Evolutionary conservation across 53 echinoderm and acorn worm species (phyloP), one percentile per base, ranked within the genome.

Genomic region (Henricia sp.): DNA sequence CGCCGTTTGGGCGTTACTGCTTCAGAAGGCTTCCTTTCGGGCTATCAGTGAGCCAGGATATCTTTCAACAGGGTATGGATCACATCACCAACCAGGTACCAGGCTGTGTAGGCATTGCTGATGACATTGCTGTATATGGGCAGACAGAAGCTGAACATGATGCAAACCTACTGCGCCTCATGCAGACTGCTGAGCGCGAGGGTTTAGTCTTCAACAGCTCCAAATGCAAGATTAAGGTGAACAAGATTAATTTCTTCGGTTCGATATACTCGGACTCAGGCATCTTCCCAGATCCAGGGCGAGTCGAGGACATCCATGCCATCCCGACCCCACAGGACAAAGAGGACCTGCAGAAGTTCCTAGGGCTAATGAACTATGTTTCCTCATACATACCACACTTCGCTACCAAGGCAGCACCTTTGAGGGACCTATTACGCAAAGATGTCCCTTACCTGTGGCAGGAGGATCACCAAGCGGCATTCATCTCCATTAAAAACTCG

Each of bases 261-360:
- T 67, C 85, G 16, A 55, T 90, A 10, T 85, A 90, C 85, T 56
- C 85, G 0, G 60, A 12, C 2, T 21, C 1, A 35, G 77, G 87
- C 14, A 53, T 67, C 24, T 51, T 8, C 37, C 91, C 94, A 0
- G 88, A 93, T 55, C 88, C 93, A 1, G 68, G 21, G 0, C 74
- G 85, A 58, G 90, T 89, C 20, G 40, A 75, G 54, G 89, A 84
- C 30, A 74, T 89, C 39, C 59, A 66, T 9, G 50, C 68, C 14
- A 89, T 89, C 87, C 88, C 83, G 2, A 68, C 89, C 1, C 94
- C 94, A 1, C 91, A 89, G 40, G 70, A 87, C 77, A 94, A 94
- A 28, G 94, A 89, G 3, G 94, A 91, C 4, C 74, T 94, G 5
- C 89, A 83, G 29, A 55, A 89, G 32, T 91, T 75, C 56, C 46